These are phyloP conservation scores for Anhinga rufa DNA, from an alignment of 2,113 vertebrate genomes.

Conservation along the genomic window DNA sequence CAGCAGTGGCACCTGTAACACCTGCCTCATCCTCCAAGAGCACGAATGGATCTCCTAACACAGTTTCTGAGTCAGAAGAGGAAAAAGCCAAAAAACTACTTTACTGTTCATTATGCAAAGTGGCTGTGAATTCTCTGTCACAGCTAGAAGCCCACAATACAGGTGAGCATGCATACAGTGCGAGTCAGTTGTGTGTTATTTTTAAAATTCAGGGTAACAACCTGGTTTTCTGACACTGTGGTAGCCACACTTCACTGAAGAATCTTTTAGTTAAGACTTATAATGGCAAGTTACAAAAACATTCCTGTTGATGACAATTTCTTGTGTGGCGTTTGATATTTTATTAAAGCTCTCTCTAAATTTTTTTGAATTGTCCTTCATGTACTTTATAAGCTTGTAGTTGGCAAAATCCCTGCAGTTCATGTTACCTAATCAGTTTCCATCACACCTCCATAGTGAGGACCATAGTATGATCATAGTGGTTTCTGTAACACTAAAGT, in stretches of 20 bases:
- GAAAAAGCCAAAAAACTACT: slow-evolving; percentile 96
- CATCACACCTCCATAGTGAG: background rate
- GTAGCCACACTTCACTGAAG: background rate
- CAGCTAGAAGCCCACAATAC: slow-evolving; percentile 97
- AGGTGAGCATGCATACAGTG: slow-evolving; percentile 67
- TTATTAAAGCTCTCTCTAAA: background rate
- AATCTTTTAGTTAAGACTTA: background rate
- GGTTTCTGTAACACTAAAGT: background rate
- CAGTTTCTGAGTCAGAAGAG: slow-evolving; percentile 85
- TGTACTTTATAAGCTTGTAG: background rate
- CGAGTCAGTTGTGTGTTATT: background rate
- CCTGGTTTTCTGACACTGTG: background rate
- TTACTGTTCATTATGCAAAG: slow-evolving; percentile 98
- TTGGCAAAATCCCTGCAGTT: background rate
- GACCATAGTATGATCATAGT: background rate
- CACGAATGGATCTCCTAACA: slow-evolving; percentile 64
- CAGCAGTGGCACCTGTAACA: slow-evolving; percentile 16
- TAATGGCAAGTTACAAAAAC: background rate
- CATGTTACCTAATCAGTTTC: background rate
- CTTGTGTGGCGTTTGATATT: background rate
- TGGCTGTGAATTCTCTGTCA: slow-evolving; percentile 95
- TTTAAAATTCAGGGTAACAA: background rate
- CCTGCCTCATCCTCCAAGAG: slow-evolving; percentile 66
- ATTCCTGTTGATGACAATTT: background rate
- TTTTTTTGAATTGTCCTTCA: background rate